A percentile compares a stretch with the other conserved stretches of the same genome.
phyloP scores from a whole-genome alignment of 2,113 vertebrate genomes.

The Lathamus discolor region DNA sequence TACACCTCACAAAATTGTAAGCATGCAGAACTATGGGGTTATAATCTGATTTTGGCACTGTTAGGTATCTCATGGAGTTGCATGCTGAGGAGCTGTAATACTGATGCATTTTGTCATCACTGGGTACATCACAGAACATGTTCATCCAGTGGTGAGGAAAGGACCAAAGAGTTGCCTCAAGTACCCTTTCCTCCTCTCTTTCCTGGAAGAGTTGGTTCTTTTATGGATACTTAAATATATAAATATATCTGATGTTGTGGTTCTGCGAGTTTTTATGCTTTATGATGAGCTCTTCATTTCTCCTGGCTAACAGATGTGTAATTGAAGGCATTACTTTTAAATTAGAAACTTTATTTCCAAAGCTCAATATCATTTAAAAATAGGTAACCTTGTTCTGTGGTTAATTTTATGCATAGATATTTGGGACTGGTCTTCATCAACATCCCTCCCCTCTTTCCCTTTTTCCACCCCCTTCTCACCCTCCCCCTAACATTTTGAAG shows the following conservation, averaged over 20 bases:
- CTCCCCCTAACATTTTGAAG: background rate
- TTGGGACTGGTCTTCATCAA: background rate
- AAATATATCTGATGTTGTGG: background rate
- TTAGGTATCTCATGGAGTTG: background rate
- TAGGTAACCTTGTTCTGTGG: background rate
- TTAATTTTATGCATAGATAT: background rate
- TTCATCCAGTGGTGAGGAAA: background rate
- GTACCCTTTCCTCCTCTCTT: background rate
- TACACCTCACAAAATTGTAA: background rate
- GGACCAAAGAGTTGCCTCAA: background rate
- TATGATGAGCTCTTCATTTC: constrained; percentile 45
- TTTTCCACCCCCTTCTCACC: background rate
- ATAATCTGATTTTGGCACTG: background rate
- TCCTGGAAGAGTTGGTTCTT: background rate
- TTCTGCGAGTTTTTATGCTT: background rate
- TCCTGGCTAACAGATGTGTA: constrained; percentile 48
- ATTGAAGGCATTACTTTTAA: constrained; percentile 22
- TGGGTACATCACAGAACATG: background rate
- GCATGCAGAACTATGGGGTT: background rate
- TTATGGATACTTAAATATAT: background rate
- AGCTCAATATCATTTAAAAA: background rate
- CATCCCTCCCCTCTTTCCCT: background rate
- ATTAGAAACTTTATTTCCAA: constrained; percentile 20
- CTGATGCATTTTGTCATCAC: background rate
- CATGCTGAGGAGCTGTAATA: background rate